A percentile compares a stretch with the other conserved stretches of the same genome.
Conservation (phyloP, 2,888 invertebrate species). For the Abrostola tripartita region DNA sequence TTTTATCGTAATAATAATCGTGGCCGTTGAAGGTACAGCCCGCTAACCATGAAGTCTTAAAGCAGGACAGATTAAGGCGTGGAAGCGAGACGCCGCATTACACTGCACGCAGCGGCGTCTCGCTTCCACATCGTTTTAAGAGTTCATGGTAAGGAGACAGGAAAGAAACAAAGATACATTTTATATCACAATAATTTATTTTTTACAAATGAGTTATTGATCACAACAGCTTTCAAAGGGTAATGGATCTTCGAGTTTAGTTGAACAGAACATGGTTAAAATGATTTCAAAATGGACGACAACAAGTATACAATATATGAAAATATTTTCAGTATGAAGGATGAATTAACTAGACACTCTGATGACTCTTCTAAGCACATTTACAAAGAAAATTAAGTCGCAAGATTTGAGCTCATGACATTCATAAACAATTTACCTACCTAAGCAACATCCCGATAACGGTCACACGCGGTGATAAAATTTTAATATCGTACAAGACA, state of each 20-base stretch:
- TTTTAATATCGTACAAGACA: constrained; percentile 77
- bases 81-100: too few species aligned
- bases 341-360: constrained; percentile 55
- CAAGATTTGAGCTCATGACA: constrained; percentile 79
- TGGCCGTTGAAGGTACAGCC: too few species aligned
- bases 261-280: constrained; percentile 75
- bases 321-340: constrained; percentile 49
- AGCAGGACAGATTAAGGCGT: too few species aligned
- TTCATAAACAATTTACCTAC: constrained; percentile 78
- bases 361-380: constrained; percentile 58
- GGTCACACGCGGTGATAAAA: constrained; percentile 82
- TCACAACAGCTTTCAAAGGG: constrained; percentile 85
- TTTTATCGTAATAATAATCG: neutral
- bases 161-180: constrained; percentile 57
- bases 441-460: constrained; percentile 80
- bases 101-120: too few species aligned
- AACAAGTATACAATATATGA: constrained; percentile 66
- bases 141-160: too few species aligned
- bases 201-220: constrained; percentile 87
- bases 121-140: too few species aligned
- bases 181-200: constrained; percentile 89
- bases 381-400: constrained; percentile 70
- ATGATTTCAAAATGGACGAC: constrained; percentile 68
- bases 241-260: constrained; percentile 74
- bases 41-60: too few species aligned